Percentiles rank a stretch among this genome's conserved stretches.
These are phyloP conservation scores for Chionomys nivalis DNA, from an alignment of 2,113 vertebrate species.

Conservation along the genomic window DNA sequence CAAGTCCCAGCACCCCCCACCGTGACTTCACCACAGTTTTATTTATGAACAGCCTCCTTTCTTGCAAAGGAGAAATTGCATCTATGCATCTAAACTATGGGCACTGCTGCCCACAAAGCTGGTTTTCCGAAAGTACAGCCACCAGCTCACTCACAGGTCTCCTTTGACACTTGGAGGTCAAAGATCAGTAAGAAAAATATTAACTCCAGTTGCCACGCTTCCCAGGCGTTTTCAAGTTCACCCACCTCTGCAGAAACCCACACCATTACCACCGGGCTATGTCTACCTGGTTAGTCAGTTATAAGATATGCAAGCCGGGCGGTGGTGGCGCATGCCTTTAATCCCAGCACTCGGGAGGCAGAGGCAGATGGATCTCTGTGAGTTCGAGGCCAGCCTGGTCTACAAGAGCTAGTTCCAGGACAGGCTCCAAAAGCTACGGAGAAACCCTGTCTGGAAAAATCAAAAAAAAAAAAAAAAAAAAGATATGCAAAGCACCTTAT, in stretches of 20 bases:
- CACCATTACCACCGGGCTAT: neutral
- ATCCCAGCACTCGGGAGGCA: too few species aligned
- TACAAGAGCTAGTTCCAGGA: too few species aligned
- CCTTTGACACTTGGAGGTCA: conserved; percentile 55
- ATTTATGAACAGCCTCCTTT: conserved; percentile 25
- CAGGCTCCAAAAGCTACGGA: too few species aligned
- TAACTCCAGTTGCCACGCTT: neutral
- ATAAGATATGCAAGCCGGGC: neutral
- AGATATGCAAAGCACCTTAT: neutral
- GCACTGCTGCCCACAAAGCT: neutral
- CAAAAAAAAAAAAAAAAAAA: too few species aligned
- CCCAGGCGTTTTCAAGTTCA: neutral
- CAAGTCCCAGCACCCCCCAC: neutral
- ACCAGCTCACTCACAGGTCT: neutral
- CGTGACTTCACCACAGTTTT: neutral
- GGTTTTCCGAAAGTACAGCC: conserved; percentile 47
- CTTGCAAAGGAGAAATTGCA: conserved; percentile 51
- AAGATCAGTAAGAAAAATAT: conserved; percentile 11
- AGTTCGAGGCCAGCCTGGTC: too few species aligned
- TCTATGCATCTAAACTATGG: neutral
- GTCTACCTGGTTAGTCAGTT: neutral
- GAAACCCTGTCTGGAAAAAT: too few species aligned
- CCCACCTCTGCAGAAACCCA: neutral
- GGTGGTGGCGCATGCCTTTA: too few species aligned
- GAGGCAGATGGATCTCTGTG: too few species aligned